A percentile compares a stretch with the other conserved stretches of the same genome.
These are phyloP conservation scores for Tetraneura akinire DNA, from an alignment of 1,140 invertebrate species.

Conservation along the genomic window DNA sequence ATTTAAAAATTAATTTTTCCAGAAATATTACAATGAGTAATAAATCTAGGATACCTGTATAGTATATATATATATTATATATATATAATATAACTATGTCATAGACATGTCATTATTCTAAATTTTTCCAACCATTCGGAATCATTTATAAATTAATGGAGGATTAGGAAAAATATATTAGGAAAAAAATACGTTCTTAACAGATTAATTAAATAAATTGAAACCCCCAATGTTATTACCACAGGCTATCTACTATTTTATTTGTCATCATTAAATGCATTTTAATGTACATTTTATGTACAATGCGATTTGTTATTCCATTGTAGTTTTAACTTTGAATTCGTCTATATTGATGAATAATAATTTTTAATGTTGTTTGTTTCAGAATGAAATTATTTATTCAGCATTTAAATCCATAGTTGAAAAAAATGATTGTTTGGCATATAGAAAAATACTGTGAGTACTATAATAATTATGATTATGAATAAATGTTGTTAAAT, in stretches of 20 bases:
- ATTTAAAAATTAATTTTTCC: neutral
- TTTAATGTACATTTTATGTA: too few relatives aligned
- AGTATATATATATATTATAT: neutral
- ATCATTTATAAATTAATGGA: conserved; percentile 18
- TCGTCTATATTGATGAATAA: neutral
- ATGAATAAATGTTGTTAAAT: too few relatives aligned
- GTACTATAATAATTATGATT: neutral
- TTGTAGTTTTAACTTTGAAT: neutral
- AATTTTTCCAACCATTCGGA: neutral
- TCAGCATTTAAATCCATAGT: conserved; percentile 26
- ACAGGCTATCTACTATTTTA: neutral
- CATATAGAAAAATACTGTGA: conserved; percentile 27
- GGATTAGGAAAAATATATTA: too few relatives aligned
- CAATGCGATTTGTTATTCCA: neutral
- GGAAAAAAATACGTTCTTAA: neutral
- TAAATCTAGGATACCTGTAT: neutral
- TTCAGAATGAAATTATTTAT: conserved; percentile 33
- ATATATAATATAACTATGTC: neutral
- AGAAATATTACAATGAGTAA: neutral
- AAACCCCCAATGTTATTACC: neutral
- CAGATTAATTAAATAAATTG: conserved; percentile 31
- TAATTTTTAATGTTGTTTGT: neutral
- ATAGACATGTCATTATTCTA: neutral
- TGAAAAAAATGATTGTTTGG: conserved; percentile 5
- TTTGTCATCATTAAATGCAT: conserved; percentile 12